phyloP scores from a whole-genome alignment of 2,888 invertebrate species.

The Caenorhabditis panamensis region DNA sequence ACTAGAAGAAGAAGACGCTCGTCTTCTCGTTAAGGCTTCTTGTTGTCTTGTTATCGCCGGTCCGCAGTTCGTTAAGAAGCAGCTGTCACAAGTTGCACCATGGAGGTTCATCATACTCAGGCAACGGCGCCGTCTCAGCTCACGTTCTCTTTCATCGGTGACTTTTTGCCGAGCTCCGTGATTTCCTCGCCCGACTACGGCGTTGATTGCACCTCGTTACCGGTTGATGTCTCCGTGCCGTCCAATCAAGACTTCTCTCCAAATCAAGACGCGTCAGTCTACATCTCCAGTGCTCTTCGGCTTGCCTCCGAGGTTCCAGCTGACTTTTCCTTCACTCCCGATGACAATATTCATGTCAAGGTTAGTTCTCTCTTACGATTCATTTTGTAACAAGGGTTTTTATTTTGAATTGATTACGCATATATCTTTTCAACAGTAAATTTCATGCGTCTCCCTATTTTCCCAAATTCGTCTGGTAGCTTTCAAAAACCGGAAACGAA shows the following conservation, averaged over 20 bases:
- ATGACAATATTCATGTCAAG: slow-evolving; percentile 37
- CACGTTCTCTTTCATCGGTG: slow-evolving; percentile 60
- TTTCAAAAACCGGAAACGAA: not conserved
- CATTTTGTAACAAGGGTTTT: not conserved
- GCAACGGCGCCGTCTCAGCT: slow-evolving; percentile 35
- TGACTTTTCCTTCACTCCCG: slow-evolving; percentile 23
- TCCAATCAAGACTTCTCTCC: slow-evolving; percentile 38
- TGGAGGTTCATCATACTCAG: slow-evolving; percentile 69
- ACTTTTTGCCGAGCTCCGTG: slow-evolving; percentile 53
- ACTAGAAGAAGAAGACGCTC: slow-evolving; percentile 20
- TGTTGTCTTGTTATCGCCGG: slow-evolving; percentile 61
- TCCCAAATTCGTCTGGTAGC: not conserved
- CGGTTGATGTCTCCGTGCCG: slow-evolving; percentile 16
- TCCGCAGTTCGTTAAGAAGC: slow-evolving; percentile 49
- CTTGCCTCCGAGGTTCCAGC: slow-evolving; percentile 30
- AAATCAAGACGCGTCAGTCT: slow-evolving; percentile 40
- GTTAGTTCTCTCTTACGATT: slow-evolving; percentile 12
- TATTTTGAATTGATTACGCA: no score
- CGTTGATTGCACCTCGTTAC: slow-evolving; percentile 41
- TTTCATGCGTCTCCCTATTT: no score
- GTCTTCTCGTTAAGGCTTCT: slow-evolving; percentile 54
- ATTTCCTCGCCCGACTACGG: slow-evolving; percentile 55
- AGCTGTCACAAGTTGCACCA: slow-evolving; percentile 59
- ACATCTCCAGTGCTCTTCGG: slow-evolving; percentile 30
- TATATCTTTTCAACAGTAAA: not conserved